A percentile compares a stretch with the other conserved stretches of the same genome.
Conservation (phyloP, 2,888 invertebrate genomes). For the Sarcophaga rosellei region DNA sequence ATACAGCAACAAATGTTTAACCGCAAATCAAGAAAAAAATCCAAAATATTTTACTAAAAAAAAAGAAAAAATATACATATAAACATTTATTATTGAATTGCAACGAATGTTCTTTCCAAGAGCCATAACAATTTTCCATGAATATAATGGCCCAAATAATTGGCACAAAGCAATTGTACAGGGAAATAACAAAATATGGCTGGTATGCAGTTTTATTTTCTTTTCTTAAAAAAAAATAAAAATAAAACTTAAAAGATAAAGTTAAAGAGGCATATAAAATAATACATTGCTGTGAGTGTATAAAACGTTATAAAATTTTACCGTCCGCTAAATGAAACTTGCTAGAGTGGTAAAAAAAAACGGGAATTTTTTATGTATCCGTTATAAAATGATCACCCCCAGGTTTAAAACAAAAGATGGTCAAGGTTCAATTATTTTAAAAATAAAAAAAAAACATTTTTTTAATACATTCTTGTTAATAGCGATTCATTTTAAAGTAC, state of each 20-base stretch:
- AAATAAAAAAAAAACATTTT: neutral
- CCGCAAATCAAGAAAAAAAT: conserved; percentile 26
- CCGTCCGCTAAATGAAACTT: neutral
- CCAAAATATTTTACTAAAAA: neutral
- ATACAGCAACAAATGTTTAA: conserved; percentile 27
- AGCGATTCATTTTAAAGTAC: neutral
- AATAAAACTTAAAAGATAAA: conserved; percentile 35
- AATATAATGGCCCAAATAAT: conserved; percentile 61
- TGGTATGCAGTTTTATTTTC: conserved; percentile 50
- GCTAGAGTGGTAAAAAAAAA: neutral
- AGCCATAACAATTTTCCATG: conserved; percentile 53
- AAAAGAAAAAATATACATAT: conserved; percentile 5
- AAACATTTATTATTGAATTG: conserved; percentile 44
- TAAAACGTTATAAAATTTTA: neutral
- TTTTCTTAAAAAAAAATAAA: conserved; percentile 11
- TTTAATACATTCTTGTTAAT: neutral
- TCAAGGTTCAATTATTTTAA: conserved; percentile 57
- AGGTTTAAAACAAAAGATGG: conserved; percentile 10
- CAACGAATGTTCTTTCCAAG: conserved; percentile 35
- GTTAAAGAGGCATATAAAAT: conserved; percentile 43
- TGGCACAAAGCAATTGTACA: conserved; percentile 63
- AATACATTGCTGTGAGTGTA: conserved; percentile 28
- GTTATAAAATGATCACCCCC: conserved; percentile 20
- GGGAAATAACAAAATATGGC: conserved; percentile 27
- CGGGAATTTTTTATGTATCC: neutral